These are phyloP conservation scores for Osmerus mordax DNA, from an alignment of 2,113 vertebrate species.

Conservation along the genomic window DNA sequence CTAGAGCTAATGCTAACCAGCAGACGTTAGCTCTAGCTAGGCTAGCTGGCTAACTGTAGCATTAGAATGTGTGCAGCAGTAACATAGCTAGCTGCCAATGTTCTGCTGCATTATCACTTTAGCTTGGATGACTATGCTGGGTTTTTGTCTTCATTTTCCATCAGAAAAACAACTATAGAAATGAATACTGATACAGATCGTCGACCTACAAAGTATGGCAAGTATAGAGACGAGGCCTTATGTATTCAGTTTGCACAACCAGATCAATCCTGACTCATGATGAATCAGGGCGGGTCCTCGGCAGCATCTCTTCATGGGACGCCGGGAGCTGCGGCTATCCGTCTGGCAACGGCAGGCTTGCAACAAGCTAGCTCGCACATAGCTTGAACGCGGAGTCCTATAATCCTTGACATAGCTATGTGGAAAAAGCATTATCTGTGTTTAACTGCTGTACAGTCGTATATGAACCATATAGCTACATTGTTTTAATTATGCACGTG, in stretches of 20 bases:
- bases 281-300: no score
- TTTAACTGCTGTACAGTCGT: no score
- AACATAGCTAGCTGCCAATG: neutral
- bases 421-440: no score
- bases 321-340: no score
- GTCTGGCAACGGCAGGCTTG: no score
- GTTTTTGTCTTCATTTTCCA: conserved; percentile 37
- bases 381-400: no score
- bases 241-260: neutral
- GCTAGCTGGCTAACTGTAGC: neutral
- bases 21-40: neutral
- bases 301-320: no score
- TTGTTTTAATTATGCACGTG: no score
- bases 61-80: neutral
- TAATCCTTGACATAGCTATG: no score
- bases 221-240: conserved; percentile 38
- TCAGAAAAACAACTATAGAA: conserved; percentile 37
- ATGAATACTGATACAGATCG: conserved; percentile 34
- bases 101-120: neutral
- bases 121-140: conserved; percentile 17
- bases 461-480: no score
- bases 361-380: no score
- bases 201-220: conserved; percentile 44
- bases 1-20: neutral
- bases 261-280: no score